Conservation (phyloP, 2,888 invertebrate species). For the Rhyacophila evoluta region DNA sequence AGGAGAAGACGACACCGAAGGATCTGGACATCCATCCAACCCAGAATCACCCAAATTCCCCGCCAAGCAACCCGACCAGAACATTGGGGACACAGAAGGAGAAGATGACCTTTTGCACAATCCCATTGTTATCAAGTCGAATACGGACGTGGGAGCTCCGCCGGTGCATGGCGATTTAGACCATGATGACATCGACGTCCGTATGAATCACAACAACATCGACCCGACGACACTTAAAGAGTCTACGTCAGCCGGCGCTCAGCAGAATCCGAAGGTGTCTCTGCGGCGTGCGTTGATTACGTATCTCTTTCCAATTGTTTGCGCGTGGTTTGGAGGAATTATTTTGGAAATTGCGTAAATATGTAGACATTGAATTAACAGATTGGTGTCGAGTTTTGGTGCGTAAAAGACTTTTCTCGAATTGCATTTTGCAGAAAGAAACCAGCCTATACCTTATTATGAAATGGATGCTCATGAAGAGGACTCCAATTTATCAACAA, state of each 20-base stretch:
- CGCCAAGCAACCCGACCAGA: conserved; percentile 57
- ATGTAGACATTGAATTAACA: neutral
- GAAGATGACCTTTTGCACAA: conserved; percentile 60
- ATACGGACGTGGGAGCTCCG: conserved; percentile 59
- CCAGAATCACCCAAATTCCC: conserved; percentile 60
- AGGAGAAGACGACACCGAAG: conserved; percentile 58
- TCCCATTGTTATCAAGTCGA: conserved; percentile 59
- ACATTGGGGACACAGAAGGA: conserved; percentile 55
- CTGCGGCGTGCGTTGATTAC: conserved; percentile 76
- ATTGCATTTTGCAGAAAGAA: neutral
- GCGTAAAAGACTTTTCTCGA: neutral
- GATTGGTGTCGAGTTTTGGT: neutral
- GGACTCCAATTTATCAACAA: too few species aligned
- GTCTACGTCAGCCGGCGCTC: conserved; percentile 59
- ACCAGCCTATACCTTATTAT: too few species aligned
- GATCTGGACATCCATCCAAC: conserved; percentile 59
- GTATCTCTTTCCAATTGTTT: conserved; percentile 84
- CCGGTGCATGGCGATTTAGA: conserved; percentile 45
- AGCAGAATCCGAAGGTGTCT: conserved; percentile 64
- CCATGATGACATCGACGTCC: conserved; percentile 56
- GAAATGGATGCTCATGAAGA: too few species aligned
- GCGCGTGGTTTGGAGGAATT: conserved; percentile 88
- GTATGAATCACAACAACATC: conserved; percentile 48
- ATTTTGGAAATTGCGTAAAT: conserved; percentile 85
- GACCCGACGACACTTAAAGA: conserved; percentile 59